Conservation (phyloP, 2,113 vertebrate genomes). For the Miniopterus natalensis region DNA sequence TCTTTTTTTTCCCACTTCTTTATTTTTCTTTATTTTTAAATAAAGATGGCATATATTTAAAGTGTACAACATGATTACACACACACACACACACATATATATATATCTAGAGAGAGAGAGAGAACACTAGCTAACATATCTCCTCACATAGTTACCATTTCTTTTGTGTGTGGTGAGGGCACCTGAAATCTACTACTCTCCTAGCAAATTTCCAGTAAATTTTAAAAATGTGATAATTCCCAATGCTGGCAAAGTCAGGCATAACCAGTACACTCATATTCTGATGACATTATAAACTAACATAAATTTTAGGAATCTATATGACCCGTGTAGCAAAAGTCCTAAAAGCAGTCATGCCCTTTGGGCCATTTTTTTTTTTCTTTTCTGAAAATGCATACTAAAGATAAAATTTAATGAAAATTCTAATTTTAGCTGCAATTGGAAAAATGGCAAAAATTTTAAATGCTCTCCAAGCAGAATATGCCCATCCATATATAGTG, state of each 20-base stretch:
- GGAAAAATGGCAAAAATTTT: background rate
- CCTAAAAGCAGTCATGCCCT: background rate
- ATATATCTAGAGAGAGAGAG: background rate
- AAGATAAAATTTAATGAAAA: background rate
- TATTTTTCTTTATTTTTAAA: background rate
- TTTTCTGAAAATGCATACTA: conserved; percentile 14
- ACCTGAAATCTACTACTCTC: background rate
- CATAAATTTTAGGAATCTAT: conserved; percentile 4
- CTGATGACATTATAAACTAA: background rate
- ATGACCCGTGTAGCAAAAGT: background rate
- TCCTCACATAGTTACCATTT: background rate
- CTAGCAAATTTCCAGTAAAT: background rate
- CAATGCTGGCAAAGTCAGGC: background rate
- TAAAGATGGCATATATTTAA: background rate
- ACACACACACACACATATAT: background rate
- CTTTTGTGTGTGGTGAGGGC: background rate
- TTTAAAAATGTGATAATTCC: background rate
- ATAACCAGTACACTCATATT: background rate
- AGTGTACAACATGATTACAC: background rate
- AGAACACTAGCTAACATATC: background rate
- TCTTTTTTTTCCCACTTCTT: background rate
- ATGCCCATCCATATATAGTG: background rate
- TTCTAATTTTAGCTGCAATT: background rate
- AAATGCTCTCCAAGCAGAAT: background rate
- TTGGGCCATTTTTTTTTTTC: background rate